phyloP scores from a whole-genome alignment of 2,797 vertebrate species.

The Pelobates cultripes region DNA sequence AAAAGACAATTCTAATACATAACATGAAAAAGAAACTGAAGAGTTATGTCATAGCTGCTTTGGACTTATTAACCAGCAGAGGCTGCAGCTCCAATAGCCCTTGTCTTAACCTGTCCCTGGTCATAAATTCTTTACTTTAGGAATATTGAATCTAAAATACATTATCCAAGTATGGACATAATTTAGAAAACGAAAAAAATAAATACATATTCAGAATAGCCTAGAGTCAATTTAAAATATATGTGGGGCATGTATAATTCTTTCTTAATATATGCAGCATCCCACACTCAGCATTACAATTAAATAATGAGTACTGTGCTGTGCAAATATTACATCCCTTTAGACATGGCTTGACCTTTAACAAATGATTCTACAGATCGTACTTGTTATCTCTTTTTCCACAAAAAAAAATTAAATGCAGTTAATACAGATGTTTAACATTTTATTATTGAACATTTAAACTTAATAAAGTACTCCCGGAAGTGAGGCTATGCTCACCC shows the following conservation, averaged over 20 bases:
- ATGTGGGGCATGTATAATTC: not conserved
- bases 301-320: not conserved
- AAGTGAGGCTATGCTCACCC: not conserved
- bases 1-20: no score
- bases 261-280: slow-evolving; percentile 4
- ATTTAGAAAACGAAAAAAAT: no score
- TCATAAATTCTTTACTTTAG: no score
- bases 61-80: no score
- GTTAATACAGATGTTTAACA: slow-evolving; percentile 14
- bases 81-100: no score
- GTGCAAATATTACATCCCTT: slow-evolving; percentile 19
- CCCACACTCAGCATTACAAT: not conserved
- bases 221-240: not conserved
- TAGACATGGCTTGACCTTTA: slow-evolving; percentile 2
- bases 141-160: no score
- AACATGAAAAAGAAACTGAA: no score
- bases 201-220: not conserved
- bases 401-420: not conserved
- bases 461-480: not conserved
- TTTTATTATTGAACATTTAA: not conserved
- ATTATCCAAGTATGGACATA: no score
- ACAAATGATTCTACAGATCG: not conserved
- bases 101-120: no score
- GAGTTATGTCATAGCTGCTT: no score
- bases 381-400: not conserved